Evolutionary conservation across 2,797 vertebrate species (phyloP), one percentile per base, ranked within the genome.

Genomic region (Silurus aristotelis): DNA sequence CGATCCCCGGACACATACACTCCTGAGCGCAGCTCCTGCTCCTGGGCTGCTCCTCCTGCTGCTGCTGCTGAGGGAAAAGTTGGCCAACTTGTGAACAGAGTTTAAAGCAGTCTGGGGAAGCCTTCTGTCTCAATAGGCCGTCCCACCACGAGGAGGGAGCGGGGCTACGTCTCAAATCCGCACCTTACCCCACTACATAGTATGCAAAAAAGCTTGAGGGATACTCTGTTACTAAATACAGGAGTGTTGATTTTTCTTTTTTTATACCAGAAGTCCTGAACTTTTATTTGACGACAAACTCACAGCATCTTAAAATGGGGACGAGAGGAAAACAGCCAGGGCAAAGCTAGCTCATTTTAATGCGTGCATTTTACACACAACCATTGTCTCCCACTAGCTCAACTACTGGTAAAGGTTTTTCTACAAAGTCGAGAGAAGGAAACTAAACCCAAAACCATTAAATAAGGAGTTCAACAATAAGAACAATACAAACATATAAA

Each of bases 91-190:
- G 73, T 78, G 56, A 86, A 8, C 38, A 12, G 17, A 83, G 84
- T 85, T 86, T 56, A 83, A 84, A 86, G 66, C 76, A 66, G 43
- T 60, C 46, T n/a, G 55, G 75, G 78, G 87, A 87, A 58, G 5
- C 22, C 60, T 27, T 20, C 52, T 20, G 38, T 52, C 12, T 46
- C 14, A 63, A 4, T 63, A 58, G 67, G 58, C 84, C 91, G 90
- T 78, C 93, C 93, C 90, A 86, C 83, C n/a, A 12, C 27, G 14
- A 82, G 77, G 86, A 86, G 89, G 89, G 89, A 87, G 86, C 77
- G 46, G 82, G 38, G 43, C 10, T 64, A 31, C 71, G 14, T 75
- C 70, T 63, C 68, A 83, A 83, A 31, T 75, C 46, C 43, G 2
- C 71, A 15, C 25, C 27, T 56, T 72, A 15, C 14, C 7, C 55